These are phyloP conservation scores for Burhinus bistriatus DNA, from an alignment of 2,113 vertebrate species.

Conservation along the genomic window DNA sequence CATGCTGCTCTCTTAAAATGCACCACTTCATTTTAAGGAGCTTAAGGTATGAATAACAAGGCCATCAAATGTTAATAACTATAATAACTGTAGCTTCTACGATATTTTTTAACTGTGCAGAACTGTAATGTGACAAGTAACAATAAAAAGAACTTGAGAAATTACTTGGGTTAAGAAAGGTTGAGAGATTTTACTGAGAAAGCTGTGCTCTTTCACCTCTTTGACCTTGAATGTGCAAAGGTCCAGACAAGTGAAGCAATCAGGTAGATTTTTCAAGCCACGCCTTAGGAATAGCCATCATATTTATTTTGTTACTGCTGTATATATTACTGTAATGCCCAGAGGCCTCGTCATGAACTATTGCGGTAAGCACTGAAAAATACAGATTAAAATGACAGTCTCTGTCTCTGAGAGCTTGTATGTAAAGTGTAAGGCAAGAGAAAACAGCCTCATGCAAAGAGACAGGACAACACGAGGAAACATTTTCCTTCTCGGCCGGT, in stretches of 20 bases:
- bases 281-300: background rate
- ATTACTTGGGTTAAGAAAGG: constrained; percentile 24
- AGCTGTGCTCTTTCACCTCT: background rate
- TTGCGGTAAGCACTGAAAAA: constrained; percentile 20
- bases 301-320: background rate
- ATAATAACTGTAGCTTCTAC: constrained; percentile 66
- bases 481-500: background rate
- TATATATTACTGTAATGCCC: background rate
- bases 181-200: constrained; percentile 41
- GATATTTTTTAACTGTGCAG: constrained; percentile 63
- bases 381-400: constrained; percentile 32
- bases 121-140: constrained; percentile 65
- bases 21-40: constrained; percentile 67
- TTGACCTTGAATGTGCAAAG: constrained; percentile 28
- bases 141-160: constrained; percentile 64
- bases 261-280: background rate
- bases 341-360: background rate
- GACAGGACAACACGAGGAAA: background rate
- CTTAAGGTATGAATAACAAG: constrained; percentile 75
- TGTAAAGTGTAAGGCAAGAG: background rate
- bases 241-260: background rate
- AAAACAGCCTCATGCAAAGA: background rate
- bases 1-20: constrained; percentile 68
- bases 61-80: constrained; percentile 78
- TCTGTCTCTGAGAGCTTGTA: constrained; percentile 6